Conservation (phyloP, 2,888 invertebrate species). For the Clepsis dumicolana region DNA sequence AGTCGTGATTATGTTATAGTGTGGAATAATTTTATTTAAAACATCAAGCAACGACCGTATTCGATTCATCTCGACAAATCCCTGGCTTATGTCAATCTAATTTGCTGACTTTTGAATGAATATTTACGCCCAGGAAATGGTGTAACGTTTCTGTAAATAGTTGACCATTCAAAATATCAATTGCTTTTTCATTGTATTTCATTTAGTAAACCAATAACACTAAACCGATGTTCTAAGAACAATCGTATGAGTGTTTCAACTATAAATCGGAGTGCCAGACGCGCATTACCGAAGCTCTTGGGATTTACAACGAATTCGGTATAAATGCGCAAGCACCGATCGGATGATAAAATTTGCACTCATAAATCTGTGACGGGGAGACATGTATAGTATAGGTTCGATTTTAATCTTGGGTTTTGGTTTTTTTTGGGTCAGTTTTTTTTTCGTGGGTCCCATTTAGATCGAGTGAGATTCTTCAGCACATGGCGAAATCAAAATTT, state of each 20-base stretch:
- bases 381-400: neutral
- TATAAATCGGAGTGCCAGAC: conserved; percentile 16
- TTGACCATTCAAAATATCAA: no score
- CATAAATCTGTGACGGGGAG: neutral
- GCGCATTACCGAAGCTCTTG: conserved; percentile 6
- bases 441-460: no score
- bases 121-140: no score
- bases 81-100: no score
- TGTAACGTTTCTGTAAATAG: no score
- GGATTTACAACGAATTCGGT: conserved; percentile 2
- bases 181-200: neutral
- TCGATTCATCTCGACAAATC: no score
- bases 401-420: neutral
- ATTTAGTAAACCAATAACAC: neutral
- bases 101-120: no score
- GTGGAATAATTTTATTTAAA: no score
- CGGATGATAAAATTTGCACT: neutral
- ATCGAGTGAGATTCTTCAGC: no score
- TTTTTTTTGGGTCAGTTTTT: neutral
- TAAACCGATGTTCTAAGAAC: neutral
- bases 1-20: no score
- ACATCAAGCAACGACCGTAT: no score
- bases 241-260: neutral
- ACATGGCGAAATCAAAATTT: no score
- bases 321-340: neutral